These are phyloP conservation scores for Odontamblyopus lacepedii DNA, from an alignment of 2,797 vertebrate genomes.

Conservation along the genomic window DNA sequence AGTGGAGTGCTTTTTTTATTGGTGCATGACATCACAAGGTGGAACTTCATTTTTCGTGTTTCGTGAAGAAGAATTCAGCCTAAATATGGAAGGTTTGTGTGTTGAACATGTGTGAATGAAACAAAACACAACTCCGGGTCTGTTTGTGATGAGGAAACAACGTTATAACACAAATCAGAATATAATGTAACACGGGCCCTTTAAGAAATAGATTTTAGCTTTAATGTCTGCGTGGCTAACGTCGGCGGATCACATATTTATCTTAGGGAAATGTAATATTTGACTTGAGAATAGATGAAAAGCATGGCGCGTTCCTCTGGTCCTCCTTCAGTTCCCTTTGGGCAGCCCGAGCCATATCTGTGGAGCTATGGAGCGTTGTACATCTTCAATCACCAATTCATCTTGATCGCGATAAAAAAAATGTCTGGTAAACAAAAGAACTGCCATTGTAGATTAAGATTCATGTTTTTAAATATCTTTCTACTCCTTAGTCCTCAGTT, in stretches of 20 bases:
- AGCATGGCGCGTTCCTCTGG: slow-evolving; percentile 18
- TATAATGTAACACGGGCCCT: no score
- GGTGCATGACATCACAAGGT: no score
- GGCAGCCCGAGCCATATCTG: slow-evolving; percentile 31
- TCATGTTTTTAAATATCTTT: slow-evolving; percentile 42
- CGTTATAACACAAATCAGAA: no score
- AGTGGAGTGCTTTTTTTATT: no score
- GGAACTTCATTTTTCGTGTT: no score
- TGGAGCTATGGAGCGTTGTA: slow-evolving; percentile 18
- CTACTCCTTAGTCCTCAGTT: slow-evolving; percentile 39
- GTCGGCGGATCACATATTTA: slow-evolving; percentile 22
- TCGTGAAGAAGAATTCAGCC: no score
- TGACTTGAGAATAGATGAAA: slow-evolving; percentile 25
- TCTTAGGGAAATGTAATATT: slow-evolving; percentile 26
- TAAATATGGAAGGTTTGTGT: no score
- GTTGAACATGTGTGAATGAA: no score
- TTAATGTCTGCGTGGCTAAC: slow-evolving; percentile 11
- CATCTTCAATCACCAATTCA: slow-evolving; percentile 55
- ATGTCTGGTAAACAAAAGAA: slow-evolving; percentile 47
- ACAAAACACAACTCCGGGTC: no score
- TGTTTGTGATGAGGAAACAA: no score
- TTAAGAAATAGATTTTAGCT: slow-evolving; percentile 65
- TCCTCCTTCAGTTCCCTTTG: slow-evolving; percentile 35
- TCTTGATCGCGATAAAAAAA: slow-evolving; percentile 43
- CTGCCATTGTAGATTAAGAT: slow-evolving; percentile 57